Conservation (phyloP, 2,113 vertebrate species). For the Perccottus glenii region DNA sequence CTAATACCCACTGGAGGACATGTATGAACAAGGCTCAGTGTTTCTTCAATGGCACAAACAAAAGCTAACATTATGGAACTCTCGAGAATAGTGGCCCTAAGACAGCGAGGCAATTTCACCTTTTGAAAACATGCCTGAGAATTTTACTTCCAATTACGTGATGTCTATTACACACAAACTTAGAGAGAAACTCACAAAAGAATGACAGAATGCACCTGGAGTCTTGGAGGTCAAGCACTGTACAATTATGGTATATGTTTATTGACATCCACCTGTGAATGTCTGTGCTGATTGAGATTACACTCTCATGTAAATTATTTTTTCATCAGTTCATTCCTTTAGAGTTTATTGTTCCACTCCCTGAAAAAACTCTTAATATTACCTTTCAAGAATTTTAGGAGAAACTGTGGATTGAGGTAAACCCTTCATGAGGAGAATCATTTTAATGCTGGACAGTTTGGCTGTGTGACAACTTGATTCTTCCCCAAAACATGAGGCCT, state of each 20-base stretch:
- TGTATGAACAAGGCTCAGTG: too few species aligned
- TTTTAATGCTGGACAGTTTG: slow-evolving; percentile 43
- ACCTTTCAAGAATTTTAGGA: too few species aligned
- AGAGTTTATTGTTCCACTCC: too few species aligned
- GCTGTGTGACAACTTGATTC: slow-evolving; percentile 53
- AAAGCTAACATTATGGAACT: too few species aligned
- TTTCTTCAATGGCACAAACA: too few species aligned
- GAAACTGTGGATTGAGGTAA: too few species aligned
- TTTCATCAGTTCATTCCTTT: too few species aligned
- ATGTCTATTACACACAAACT: slow-evolving; percentile 30
- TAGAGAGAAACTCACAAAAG: slow-evolving; percentile 5
- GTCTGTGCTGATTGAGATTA: too few species aligned
- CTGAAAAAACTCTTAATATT: too few species aligned
- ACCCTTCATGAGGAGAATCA: too few species aligned
- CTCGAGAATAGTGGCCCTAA: too few species aligned
- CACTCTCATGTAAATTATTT: neutral
- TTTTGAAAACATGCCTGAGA: slow-evolving; percentile 22
- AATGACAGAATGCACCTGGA: slow-evolving; percentile 49
- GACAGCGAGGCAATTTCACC: neutral
- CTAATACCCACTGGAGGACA: too few species aligned
- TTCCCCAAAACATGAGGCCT: slow-evolving; percentile 56
- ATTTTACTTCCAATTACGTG: slow-evolving; percentile 25
- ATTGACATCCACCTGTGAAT: neutral
- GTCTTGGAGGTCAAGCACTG: slow-evolving; percentile 35
- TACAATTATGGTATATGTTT: slow-evolving; percentile 17